Conservation (phyloP, 2,113 vertebrate genomes). For the Heterotilapia buettikoferi region DNA sequence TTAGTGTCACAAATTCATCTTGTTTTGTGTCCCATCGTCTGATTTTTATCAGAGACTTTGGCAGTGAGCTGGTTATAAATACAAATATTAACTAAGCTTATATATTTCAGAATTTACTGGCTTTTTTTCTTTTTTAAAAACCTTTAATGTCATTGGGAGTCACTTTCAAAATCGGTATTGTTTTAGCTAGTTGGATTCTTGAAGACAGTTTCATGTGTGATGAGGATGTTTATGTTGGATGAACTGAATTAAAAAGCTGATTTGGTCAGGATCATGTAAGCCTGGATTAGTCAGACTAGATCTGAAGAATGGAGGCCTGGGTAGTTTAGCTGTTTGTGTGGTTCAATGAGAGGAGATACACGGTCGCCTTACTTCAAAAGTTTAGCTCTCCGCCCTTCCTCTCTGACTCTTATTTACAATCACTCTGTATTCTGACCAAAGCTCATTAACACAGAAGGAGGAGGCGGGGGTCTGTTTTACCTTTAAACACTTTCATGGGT, state of each 20-base stretch:
- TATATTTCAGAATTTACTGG: neutral
- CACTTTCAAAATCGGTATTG: neutral
- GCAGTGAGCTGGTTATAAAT: neutral
- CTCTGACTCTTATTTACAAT: neutral
- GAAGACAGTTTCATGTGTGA: fast-evolving
- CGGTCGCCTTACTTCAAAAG: neutral
- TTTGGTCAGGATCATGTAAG: neutral
- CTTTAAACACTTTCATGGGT: neutral
- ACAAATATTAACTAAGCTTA: neutral
- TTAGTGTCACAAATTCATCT: neutral
- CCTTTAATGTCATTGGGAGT: neutral
- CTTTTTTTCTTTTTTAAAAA: neutral
- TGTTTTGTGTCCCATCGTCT: neutral
- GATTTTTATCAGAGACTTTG: fast-evolving
- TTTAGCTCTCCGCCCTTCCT: neutral
- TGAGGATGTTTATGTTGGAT: neutral
- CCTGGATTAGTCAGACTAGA: neutral
- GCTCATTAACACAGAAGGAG: neutral
- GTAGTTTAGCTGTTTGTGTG: neutral
- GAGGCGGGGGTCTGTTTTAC: neutral
- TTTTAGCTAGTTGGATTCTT: neutral
- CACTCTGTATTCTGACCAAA: neutral
- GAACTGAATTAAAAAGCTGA: neutral
- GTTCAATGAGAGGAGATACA: neutral
- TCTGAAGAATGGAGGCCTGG: neutral